Evolutionary conservation across 53 echinoderm and acorn worm species (phyloP), one percentile per base, ranked within the genome.

Genomic region (Arbacia lixula): DNA sequence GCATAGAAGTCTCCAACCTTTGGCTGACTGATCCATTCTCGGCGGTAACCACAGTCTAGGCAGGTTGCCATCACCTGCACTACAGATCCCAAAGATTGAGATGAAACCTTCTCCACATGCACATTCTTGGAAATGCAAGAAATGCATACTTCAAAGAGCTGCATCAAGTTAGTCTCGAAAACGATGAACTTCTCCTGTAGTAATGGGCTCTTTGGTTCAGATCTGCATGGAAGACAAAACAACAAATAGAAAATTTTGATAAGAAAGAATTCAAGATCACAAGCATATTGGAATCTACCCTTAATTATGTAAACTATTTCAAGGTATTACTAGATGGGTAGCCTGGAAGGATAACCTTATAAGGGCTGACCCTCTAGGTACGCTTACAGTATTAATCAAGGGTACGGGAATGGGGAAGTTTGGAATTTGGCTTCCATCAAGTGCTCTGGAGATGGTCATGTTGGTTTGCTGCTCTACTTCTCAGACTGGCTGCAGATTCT

Each of bases 21-120:
- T 6, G 84, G 89, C 68, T 89, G 89, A 39, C 84, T 84, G 54
- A 75, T 26, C 89, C 89, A 89, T 9, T 32, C 8, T 2, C 69
- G 25, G 12, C 27, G 12, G 56, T 72, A 55, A 0, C 68, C 76
- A 40, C 89, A 89, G 24, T 46, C 38, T 0, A 43, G 32, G 68
- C 89, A 89, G 5, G 46, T 76, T 53, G 83, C 62, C 54, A 53
- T 34, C 17, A 89, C 53, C 12, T 63, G 12, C 5, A 88, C 22
- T 34, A 46, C 24, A 17, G 81, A 81, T 11, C 81, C 81, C 28
- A 62, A 81, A 10, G 81, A 26, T 27, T 42, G 14, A 0, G 81
- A 63, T 12, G 27, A 29, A 26, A 81, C 33, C 49, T 62, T 61
- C 81, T 81, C 46, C 1, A 62, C 32, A n/a, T 28, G 0, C 41